phyloP scores from a whole-genome alignment of 2,797 vertebrate genomes.

The Telmatherina bonti region DNA sequence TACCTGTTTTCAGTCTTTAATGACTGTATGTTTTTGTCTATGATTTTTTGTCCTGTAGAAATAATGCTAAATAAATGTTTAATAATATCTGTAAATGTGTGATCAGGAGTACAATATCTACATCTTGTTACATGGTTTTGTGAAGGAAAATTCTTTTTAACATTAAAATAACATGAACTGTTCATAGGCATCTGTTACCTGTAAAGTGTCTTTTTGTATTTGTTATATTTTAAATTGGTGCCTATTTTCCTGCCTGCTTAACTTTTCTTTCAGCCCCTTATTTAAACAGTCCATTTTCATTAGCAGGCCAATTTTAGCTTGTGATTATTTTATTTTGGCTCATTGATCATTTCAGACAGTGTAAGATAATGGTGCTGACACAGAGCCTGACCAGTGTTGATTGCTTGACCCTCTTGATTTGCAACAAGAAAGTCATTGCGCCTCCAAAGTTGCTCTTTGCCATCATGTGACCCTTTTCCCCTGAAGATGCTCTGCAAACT shows the following conservation, averaged over 20 bases:
- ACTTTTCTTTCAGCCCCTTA: constrained; percentile 79
- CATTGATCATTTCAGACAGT: constrained; percentile 93
- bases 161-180: constrained; percentile 7
- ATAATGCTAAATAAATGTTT: constrained; percentile 65
- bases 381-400: constrained; percentile 86
- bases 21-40: constrained; percentile 42
- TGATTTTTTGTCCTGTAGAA: constrained; percentile 53
- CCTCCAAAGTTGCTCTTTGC: constrained; percentile 73
- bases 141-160: not conserved
- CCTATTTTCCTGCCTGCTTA: constrained; percentile 60
- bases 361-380: constrained; percentile 90
- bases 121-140: not conserved
- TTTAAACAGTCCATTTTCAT: constrained; percentile 92
- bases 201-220: constrained; percentile 40
- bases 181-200: not conserved
- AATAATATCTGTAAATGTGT: constrained; percentile 30
- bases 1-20: constrained; percentile 47
- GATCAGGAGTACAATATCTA: not conserved
- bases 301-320: constrained; percentile 91
- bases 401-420: constrained; percentile 96
- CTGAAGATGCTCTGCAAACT: constrained; percentile 82
- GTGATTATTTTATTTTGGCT: constrained; percentile 93
- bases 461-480: constrained; percentile 71
- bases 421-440: constrained; percentile 86
- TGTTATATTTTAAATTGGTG: constrained; percentile 62